These are phyloP conservation scores for Cataglyphis hispanica DNA, from an alignment of 1,140 invertebrate genomes.

Conservation along the genomic window DNA sequence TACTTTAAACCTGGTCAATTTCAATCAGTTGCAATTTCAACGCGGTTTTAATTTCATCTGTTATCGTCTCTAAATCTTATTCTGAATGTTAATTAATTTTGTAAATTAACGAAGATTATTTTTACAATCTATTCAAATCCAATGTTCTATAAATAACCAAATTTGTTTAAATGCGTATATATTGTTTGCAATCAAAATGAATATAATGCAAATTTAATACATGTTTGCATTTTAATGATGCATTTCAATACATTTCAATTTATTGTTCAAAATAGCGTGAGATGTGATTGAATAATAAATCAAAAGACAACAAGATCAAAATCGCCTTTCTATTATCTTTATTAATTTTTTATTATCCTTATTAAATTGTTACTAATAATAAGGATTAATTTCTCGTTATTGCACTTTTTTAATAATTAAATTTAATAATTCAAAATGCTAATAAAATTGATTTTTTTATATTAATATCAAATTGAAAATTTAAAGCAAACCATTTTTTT, in stretches of 20 bases:
- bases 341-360: background rate
- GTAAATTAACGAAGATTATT: slow-evolving; percentile 8
- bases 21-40: slow-evolving; percentile 36
- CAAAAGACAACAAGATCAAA: background rate
- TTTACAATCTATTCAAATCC: slow-evolving; percentile 7
- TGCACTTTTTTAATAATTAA: slow-evolving; percentile 13
- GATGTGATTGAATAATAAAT: background rate
- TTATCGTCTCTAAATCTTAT: slow-evolving; percentile 39
- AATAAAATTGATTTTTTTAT: background rate
- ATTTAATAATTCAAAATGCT: slow-evolving; percentile 4
- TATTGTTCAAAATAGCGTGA: background rate
- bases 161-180: background rate
- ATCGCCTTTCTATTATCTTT: background rate
- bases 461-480: background rate
- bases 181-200: background rate
- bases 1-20: slow-evolving; percentile 37
- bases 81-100: slow-evolving; percentile 34
- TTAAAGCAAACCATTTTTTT: background rate
- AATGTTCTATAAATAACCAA: background rate
- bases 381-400: background rate
- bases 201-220: background rate
- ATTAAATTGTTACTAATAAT: background rate
- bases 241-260: background rate
- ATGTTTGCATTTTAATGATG: background rate
- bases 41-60: background rate